A percentile compares a stretch with the other conserved stretches of the same genome.
These are phyloP conservation scores for Anthopleura sola DNA, from an alignment of 64 coral and sea anemone species.

Conservation along the genomic window DNA sequence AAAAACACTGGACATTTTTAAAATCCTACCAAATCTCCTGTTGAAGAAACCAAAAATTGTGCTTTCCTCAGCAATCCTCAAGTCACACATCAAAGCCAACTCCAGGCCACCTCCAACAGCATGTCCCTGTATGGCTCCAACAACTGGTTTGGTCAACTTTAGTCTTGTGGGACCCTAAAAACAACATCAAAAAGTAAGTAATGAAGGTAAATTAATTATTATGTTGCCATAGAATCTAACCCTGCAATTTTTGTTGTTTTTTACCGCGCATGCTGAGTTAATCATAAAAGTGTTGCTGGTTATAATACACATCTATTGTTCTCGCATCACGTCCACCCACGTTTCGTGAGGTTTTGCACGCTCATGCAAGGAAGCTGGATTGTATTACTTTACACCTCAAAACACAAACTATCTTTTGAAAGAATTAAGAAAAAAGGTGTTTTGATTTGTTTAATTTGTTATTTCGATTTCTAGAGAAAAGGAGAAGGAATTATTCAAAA, in stretches of 20 bases:
- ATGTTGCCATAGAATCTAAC: background rate
- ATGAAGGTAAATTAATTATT: background rate
- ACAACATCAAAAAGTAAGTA: background rate
- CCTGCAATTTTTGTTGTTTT: background rate
- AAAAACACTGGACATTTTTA: background rate
- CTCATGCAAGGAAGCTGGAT: background rate
- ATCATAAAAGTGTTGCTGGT: background rate
- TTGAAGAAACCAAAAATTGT: slow-evolving; percentile 93
- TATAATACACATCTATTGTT: too few species aligned
- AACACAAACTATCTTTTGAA: background rate
- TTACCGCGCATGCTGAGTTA: background rate
- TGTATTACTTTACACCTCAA: background rate
- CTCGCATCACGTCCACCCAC: background rate
- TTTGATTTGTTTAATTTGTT: background rate
- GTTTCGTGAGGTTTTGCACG: background rate
- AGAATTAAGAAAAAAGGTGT: background rate
- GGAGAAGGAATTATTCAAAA: background rate
- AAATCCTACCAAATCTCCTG: slow-evolving; percentile 86
- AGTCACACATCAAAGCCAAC: slow-evolving; percentile 83
- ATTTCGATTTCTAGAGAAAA: background rate
- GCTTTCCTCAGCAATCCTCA: slow-evolving; percentile 82
- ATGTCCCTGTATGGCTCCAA: slow-evolving; percentile 92
- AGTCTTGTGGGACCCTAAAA: slow-evolving; percentile 80
- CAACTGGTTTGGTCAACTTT: slow-evolving; percentile 85
- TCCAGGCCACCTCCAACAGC: slow-evolving; percentile 95